Evolutionary conservation across 2,113 vertebrate genomes (phyloP).

Genomic region (Hiodon alosoides): DNA sequence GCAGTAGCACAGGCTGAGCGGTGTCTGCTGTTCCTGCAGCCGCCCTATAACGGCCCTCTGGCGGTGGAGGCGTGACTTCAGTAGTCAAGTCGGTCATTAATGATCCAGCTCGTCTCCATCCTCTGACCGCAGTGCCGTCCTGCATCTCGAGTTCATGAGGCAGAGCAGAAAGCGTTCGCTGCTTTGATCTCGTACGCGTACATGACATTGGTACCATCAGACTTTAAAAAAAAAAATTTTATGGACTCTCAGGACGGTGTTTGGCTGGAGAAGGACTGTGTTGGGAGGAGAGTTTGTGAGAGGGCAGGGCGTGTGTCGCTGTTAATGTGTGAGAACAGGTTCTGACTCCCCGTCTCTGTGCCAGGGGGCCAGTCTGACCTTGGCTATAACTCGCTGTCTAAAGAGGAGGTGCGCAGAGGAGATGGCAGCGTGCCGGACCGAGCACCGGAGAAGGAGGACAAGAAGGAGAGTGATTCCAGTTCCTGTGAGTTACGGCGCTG

Average conservation of each 20-base stretch:
- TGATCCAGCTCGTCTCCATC: not conserved
- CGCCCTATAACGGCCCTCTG: not conserved
- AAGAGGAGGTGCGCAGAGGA: constrained; percentile 78
- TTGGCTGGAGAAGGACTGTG: not conserved
- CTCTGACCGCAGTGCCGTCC: not conserved
- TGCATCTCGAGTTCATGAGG: not conserved
- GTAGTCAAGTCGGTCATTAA: not conserved
- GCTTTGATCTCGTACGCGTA: not conserved
- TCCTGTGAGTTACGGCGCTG: constrained; percentile 65
- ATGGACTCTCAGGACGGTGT: too few relatives aligned
- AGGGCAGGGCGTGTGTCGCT: not conserved
- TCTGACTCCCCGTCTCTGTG: constrained; percentile 29
- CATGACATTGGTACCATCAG: not conserved
- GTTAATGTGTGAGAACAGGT: not conserved
- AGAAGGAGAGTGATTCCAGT: constrained; percentile 71
- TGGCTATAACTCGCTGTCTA: constrained; percentile 80
- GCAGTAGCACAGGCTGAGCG: not conserved
- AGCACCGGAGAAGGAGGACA: constrained; percentile 65
- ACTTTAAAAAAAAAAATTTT: too few relatives aligned
- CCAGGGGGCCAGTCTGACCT: constrained; percentile 84
- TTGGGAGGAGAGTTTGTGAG: not conserved
- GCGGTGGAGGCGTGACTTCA: too few relatives aligned
- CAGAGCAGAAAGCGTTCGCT: not conserved
- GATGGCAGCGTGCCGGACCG: constrained; percentile 60
- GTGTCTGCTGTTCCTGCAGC: not conserved